Percentiles rank a stretch among this genome's conserved stretches.
These are phyloP conservation scores for Gobius niger DNA, from an alignment of 2,113 vertebrate species.

Conservation along the genomic window DNA sequence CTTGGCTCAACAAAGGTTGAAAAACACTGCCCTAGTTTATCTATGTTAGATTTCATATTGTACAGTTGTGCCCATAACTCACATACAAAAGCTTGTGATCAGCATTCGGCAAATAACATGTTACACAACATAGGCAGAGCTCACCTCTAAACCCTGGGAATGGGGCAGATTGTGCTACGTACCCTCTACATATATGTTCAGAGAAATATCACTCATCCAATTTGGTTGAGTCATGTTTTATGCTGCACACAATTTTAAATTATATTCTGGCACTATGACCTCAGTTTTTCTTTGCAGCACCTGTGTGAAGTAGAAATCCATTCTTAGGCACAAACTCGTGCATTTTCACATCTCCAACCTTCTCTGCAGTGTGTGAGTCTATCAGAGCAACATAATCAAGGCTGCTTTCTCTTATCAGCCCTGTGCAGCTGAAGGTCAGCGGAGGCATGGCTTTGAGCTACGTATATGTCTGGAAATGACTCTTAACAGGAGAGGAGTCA, in stretches of 20 bases:
- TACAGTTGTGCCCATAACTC: constrained; percentile 32
- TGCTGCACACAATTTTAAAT: too few relatives aligned
- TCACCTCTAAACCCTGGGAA: not conserved
- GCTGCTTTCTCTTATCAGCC: not conserved
- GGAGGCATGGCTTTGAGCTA: not conserved
- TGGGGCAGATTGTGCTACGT: not conserved
- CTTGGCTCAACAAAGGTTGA: too few relatives aligned
- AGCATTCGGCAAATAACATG: constrained; percentile 26
- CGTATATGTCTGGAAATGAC: not conserved
- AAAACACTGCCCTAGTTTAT: constrained; percentile 11
- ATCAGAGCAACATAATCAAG: not conserved
- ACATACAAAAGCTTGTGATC: constrained; percentile 17
- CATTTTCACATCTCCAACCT: constrained; percentile 10
- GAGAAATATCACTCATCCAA: not conserved
- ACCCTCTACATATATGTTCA: not conserved
- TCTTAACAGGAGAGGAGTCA: not conserved
- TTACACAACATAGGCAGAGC: constrained; percentile 28
- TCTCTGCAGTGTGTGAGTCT: constrained; percentile 16
- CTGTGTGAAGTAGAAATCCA: constrained; percentile 16
- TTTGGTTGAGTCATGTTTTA: too few relatives aligned
- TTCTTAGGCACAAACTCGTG: constrained; percentile 27
- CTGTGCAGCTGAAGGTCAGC: not conserved
- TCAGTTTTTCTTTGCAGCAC: not conserved
- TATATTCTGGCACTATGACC: too few relatives aligned
- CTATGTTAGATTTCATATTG: constrained; percentile 46